phyloP scores from a whole-genome alignment of 2,797 vertebrate genomes.

The Micropoecilia bifurca region DNA sequence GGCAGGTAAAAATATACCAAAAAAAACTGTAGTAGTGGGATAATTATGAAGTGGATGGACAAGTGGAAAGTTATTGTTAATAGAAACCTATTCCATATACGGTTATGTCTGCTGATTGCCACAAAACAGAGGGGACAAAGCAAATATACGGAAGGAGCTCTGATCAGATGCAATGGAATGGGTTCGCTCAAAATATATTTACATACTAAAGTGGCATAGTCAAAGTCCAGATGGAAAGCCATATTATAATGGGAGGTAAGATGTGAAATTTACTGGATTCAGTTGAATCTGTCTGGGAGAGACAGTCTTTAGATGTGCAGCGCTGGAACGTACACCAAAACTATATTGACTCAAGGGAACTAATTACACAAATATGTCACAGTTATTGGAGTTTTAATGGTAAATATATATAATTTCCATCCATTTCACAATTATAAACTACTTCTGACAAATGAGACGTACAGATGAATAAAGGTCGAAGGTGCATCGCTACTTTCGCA shows the following conservation, averaged over 20 bases:
- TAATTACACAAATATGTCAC: background rate
- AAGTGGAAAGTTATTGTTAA: background rate
- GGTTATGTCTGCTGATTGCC: background rate
- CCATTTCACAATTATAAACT: background rate
- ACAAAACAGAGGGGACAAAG: background rate
- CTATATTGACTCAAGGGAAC: background rate
- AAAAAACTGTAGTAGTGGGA: background rate
- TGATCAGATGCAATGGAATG: background rate
- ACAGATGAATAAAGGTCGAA: background rate
- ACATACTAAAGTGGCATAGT: background rate
- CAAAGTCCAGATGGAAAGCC: background rate
- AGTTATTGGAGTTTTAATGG: background rate
- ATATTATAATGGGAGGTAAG: background rate
- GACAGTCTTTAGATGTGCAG: background rate
- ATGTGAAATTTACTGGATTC: background rate
- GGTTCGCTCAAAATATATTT: background rate
- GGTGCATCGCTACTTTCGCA: background rate
- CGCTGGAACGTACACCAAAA: too few species aligned
- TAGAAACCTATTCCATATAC: background rate
- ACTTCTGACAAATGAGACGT: background rate
- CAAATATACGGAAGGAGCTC: background rate
- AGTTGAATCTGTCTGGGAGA: background rate
- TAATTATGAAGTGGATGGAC: background rate
- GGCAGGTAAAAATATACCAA: conserved; percentile 84
- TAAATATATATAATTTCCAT: background rate